phyloP scores from a whole-genome alignment of 2,797 vertebrate genomes.

The Triplophysa bombifrons region DNA sequence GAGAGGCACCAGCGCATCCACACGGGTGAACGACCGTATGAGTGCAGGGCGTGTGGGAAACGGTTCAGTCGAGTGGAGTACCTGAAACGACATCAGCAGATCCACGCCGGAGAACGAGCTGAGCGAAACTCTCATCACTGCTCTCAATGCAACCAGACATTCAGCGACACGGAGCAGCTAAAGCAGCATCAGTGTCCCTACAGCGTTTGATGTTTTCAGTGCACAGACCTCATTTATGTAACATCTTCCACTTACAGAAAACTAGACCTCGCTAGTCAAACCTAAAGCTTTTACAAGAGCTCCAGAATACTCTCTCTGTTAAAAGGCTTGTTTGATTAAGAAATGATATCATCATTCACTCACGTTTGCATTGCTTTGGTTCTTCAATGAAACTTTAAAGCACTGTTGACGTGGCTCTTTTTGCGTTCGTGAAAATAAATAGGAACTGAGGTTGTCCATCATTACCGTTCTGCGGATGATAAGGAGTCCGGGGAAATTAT shows the following conservation, averaged over 20 bases:
- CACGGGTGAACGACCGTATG: slow-evolving; percentile 89
- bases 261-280: slow-evolving; percentile 10
- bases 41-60: slow-evolving; percentile 89
- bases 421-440: too few relatives aligned
- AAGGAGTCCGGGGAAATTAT: too few relatives aligned
- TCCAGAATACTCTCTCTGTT: slow-evolving; percentile 1
- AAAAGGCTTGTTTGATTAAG: too few relatives aligned
- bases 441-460: too few relatives aligned
- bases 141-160: slow-evolving; percentile 72
- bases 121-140: slow-evolving; percentile 67
- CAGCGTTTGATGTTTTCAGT: slow-evolving; percentile 39
- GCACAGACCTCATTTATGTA: neutral
- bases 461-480: too few relatives aligned
- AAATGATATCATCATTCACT: too few relatives aligned
- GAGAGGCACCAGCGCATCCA: slow-evolving; percentile 95
- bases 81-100: slow-evolving; percentile 81
- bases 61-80: slow-evolving; percentile 88
- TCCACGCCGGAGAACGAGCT: slow-evolving; percentile 74
- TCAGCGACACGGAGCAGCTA: slow-evolving; percentile 74
- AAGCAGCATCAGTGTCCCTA: slow-evolving; percentile 76
- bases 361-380: too few relatives aligned
- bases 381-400: too few relatives aligned
- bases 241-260: neutral
- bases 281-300: neutral
- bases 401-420: too few relatives aligned